phyloP scores from a whole-genome alignment of 2,797 vertebrate genomes.

The Anisognathus igniventris region DNA sequence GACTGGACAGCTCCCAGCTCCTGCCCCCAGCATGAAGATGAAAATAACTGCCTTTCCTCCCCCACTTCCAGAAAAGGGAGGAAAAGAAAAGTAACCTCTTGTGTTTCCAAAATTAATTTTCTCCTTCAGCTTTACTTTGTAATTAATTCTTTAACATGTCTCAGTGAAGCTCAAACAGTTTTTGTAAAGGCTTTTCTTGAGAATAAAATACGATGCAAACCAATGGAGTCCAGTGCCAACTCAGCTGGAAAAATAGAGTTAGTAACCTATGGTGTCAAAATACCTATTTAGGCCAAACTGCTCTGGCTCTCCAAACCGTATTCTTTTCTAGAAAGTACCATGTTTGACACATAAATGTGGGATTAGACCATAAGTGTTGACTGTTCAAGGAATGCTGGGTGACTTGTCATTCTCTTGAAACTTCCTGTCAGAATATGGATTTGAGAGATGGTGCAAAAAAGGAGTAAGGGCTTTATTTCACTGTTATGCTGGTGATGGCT shows the following conservation, averaged over 20 bases:
- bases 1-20: constrained; percentile 80
- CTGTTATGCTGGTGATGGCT: neutral
- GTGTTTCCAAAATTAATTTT: constrained; percentile 80
- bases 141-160: constrained; percentile 79
- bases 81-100: constrained; percentile 73
- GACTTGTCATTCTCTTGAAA: neutral
- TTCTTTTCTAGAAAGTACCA: neutral
- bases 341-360: neutral
- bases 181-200: constrained; percentile 50
- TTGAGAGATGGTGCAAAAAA: neutral
- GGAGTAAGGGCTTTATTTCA: neutral
- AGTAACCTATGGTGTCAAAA: neutral
- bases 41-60: constrained; percentile 75
- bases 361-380: neutral
- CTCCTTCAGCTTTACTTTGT: constrained; percentile 75
- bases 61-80: constrained; percentile 67
- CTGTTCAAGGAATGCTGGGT: neutral
- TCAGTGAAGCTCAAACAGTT: constrained; percentile 59
- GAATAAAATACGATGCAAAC: constrained; percentile 18
- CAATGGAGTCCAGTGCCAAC: neutral
- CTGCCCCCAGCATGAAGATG: constrained; percentile 72
- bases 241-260: neutral
- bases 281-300: neutral
- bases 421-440: neutral
- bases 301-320: neutral